A percentile compares a stretch with the other conserved stretches of the same genome.
phyloP scores from a whole-genome alignment of 2,113 vertebrate genomes.

The Pseudorasbora parva region DNA sequence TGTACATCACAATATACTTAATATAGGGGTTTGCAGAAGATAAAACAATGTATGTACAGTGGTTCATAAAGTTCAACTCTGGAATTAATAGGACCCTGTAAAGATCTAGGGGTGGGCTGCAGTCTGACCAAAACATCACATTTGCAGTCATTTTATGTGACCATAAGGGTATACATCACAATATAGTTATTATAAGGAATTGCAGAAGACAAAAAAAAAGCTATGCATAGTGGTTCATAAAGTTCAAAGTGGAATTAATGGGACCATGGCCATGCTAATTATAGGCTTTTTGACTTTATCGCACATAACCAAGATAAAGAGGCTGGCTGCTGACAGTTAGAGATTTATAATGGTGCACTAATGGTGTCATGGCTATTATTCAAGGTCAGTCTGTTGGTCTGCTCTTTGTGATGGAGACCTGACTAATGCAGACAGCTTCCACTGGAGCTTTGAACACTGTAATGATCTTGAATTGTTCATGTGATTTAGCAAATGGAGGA shows the following conservation, averaged over 20 bases:
- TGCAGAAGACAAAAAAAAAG: neutral
- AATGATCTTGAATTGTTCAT: neutral
- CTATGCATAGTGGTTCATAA: neutral
- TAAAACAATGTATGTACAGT: neutral
- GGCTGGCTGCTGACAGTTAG: constrained; percentile 21
- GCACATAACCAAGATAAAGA: constrained; percentile 30
- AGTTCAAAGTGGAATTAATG: neutral
- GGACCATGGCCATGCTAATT: constrained; percentile 14
- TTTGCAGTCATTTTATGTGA: neutral
- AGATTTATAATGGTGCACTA: constrained; percentile 21
- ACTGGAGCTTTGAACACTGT: neutral
- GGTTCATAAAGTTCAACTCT: no score
- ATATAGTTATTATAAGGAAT: neutral
- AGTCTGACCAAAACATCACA: neutral
- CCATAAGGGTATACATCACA: neutral
- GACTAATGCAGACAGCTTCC: neutral
- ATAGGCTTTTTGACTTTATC: constrained; percentile 23
- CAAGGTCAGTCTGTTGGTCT: constrained; percentile 27
- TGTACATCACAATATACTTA: neutral
- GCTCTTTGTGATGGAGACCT: constrained; percentile 20
- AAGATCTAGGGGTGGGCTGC: neutral
- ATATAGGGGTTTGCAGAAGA: neutral
- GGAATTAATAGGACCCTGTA: neutral
- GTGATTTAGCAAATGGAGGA: neutral
- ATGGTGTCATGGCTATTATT: constrained; percentile 16